Conservation (phyloP, 64 coral and sea anemone genomes). For the Porites lutea region DNA sequence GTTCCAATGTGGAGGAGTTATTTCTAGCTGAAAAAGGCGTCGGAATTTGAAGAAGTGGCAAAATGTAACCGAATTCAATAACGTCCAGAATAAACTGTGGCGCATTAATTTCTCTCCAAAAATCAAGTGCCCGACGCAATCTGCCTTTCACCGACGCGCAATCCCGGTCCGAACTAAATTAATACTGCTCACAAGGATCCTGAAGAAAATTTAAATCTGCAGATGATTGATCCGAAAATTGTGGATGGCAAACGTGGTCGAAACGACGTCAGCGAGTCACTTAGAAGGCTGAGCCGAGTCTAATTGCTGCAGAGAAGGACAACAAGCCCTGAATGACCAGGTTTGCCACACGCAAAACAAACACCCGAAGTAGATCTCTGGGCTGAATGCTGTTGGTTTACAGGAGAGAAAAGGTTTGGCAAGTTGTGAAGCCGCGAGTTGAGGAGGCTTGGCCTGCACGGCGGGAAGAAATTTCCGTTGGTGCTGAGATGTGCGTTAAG, state of each 20-base stretch:
- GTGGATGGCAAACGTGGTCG: not conserved
- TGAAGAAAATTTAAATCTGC: not conserved
- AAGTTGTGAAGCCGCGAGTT: too few species aligned
- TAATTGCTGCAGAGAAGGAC: not conserved
- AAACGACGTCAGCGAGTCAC: not conserved
- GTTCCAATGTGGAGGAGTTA: too few species aligned
- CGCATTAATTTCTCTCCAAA: not conserved
- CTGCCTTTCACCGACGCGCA: not conserved
- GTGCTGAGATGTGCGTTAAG: not conserved
- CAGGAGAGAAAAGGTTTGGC: too few species aligned
- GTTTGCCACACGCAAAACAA: not conserved
- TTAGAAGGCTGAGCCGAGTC: not conserved
- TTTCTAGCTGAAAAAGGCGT: too few species aligned
- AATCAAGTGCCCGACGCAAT: not conserved
- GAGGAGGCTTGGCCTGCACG: not conserved
- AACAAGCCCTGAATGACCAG: not conserved
- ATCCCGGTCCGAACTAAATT: not conserved
- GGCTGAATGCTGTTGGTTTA: not conserved
- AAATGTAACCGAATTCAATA: too few species aligned
- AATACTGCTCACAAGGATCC: not conserved
- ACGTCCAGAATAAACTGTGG: constrained; percentile 22
- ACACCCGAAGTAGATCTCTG: not conserved
- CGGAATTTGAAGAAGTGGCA: too few species aligned
- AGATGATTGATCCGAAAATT: not conserved
- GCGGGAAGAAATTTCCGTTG: not conserved